Evolutionary conservation across 2,113 vertebrate species (phyloP).

Genomic region (Ciconia boyciana): DNA sequence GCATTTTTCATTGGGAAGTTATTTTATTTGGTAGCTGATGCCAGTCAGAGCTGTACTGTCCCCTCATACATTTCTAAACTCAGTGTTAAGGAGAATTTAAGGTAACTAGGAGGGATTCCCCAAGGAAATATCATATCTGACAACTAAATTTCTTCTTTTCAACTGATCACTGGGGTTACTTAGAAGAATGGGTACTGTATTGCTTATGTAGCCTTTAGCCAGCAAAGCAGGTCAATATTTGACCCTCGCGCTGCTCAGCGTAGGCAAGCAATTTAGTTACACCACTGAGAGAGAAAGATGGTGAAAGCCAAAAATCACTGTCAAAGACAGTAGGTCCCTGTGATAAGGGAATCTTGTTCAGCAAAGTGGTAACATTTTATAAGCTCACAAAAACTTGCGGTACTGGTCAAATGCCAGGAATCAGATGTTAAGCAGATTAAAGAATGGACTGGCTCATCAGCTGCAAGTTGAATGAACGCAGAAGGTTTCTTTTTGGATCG

Average conservation of each 20-base stretch:
- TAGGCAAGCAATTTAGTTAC: neutral
- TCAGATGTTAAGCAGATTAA: neutral
- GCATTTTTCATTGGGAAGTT: neutral
- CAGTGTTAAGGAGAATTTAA: neutral
- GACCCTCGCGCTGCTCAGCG: neutral
- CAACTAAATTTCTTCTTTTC: neutral
- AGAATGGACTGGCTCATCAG: neutral
- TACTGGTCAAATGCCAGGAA: neutral
- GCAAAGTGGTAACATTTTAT: neutral
- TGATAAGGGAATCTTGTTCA: neutral
- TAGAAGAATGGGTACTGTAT: neutral
- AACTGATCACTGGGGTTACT: neutral
- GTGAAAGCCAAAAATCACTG: neutral
- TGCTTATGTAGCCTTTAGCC: neutral
- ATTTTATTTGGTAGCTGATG: neutral
- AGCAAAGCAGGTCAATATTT: neutral
- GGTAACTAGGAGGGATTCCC: neutral
- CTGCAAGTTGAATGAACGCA: neutral
- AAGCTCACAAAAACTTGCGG: neutral
- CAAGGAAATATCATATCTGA: neutral
- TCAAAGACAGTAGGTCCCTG: neutral
- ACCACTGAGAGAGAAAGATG: neutral
- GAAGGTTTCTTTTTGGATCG: neutral
- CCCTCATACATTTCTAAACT: neutral
- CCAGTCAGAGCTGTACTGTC: neutral